phyloP scores from a whole-genome alignment of 2,113 vertebrate genomes.

The Galeopterus variegatus region DNA sequence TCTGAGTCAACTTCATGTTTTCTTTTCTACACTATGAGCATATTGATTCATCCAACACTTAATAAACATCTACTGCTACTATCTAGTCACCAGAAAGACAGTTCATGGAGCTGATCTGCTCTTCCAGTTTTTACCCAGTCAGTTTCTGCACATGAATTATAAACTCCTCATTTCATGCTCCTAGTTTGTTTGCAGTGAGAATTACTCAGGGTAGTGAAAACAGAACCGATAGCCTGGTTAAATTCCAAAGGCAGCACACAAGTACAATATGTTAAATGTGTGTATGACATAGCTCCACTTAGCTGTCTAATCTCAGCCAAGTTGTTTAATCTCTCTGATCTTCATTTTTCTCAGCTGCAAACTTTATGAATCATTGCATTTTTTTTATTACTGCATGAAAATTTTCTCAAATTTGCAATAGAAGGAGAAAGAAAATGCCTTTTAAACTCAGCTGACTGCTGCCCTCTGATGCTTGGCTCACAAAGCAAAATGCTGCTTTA shows the following conservation, averaged over 20 bases:
- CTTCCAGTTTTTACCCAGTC: not conserved
- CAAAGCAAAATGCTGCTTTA: slow-evolving; percentile 61
- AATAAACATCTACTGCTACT: not conserved
- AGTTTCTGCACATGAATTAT: slow-evolving; percentile 19
- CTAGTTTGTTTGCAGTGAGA: slow-evolving; percentile 37
- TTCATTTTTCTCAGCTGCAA: slow-evolving; percentile 46
- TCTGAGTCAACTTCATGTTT: not conserved
- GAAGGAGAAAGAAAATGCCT: slow-evolving; percentile 36
- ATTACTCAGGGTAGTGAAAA: not conserved
- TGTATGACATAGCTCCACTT: not conserved
- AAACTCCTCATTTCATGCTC: not conserved
- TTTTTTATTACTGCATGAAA: slow-evolving; percentile 47
- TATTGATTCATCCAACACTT: slow-evolving; percentile 5
- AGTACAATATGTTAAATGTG: not conserved
- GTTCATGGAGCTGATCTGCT: not conserved
- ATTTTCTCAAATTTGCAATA: slow-evolving; percentile 62
- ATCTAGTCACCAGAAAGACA: not conserved
- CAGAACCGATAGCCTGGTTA: not conserved
- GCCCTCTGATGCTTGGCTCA: slow-evolving; percentile 64
- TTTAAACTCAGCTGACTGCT: slow-evolving; percentile 63
- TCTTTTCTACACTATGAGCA: not conserved
- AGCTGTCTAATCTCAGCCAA: slow-evolving; percentile 31
- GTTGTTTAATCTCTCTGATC: slow-evolving; percentile 65
- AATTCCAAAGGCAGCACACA: not conserved
- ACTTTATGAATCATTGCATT: slow-evolving; percentile 59